Evolutionary conservation across 2,888 invertebrate genomes (phyloP), one percentile per base, ranked within the genome.

Genomic region (Lepetodrilus schrolli): DNA sequence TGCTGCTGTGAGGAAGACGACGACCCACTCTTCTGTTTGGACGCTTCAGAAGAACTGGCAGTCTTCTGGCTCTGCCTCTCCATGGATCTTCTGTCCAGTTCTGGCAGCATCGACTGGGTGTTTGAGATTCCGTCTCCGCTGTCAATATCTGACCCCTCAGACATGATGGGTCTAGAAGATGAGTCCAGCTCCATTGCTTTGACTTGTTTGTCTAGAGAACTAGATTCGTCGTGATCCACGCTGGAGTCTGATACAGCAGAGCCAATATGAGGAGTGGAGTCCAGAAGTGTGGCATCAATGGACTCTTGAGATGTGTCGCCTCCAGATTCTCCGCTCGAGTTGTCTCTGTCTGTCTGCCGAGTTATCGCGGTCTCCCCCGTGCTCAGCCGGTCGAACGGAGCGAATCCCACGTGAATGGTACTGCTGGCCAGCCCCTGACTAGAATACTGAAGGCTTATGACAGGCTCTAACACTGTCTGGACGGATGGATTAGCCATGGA

Each of bases 391-490:
- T 80, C 82, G 70, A 79, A 80, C 26, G 74, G 75, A 8, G 83
- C 82, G 77, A 87, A 86, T 4, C 86, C 87, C 43, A 90, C 81
- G 20, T 82, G 81, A 21, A 90, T 88, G 1, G 93, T 93, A 36
- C 93, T 93, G 80, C 92, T 93, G 0, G 93, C 93, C 0, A 82
- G 93, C 93, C 87, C 93, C 93, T 82, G 93, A 92, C 68, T 68
- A 17, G 93, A 93, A 86, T 93, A 94, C 71, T 92, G 92, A 73
- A 93, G 89, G 86, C 92, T 92, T 58, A 94, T 93, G 66, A 93
- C 93, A 5, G 94, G 94, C 86, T 93, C 93, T 50, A 92, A 90
- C 43, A 92, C 91, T 10, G 76, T 69, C 23, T 51, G 51, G 72
- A 69, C 50, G 68, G 47, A 68, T 34, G 68, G 26, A 13, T 43